These are phyloP conservation scores for Pygocentrus nattereri DNA, from an alignment of 2,797 vertebrate species.

Conservation along the genomic window DNA sequence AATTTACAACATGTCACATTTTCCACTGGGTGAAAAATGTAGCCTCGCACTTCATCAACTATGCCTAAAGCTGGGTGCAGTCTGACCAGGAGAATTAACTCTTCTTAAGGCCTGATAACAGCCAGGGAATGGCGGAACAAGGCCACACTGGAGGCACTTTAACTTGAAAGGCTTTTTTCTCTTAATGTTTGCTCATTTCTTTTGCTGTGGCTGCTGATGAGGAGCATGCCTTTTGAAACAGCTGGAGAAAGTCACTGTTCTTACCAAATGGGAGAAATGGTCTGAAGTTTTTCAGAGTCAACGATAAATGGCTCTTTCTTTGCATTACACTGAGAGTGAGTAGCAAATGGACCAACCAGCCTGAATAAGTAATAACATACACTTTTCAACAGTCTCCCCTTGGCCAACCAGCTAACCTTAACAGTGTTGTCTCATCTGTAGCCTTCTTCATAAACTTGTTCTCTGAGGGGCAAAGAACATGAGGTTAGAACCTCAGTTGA, in stretches of 20 bases:
- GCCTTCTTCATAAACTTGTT: not conserved
- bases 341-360: slow-evolving; percentile 48
- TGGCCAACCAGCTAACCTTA: not conserved
- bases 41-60: slow-evolving; percentile 50
- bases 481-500: slow-evolving; percentile 42
- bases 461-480: not conserved
- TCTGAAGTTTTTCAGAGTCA: slow-evolving; percentile 47
- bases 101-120: slow-evolving; percentile 54
- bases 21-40: slow-evolving; percentile 49
- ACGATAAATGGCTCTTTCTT: slow-evolving; percentile 28
- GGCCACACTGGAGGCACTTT: slow-evolving; percentile 37
- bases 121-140: slow-evolving; percentile 50
- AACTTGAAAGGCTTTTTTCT: slow-evolving; percentile 62
- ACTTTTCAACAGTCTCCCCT: slow-evolving; percentile 49
- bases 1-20: slow-evolving; percentile 55
- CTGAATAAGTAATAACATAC: slow-evolving; percentile 49
- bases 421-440: not conserved
- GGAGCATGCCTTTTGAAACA: slow-evolving; percentile 66
- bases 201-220: slow-evolving; percentile 61
- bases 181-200: slow-evolving; percentile 44
- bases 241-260: slow-evolving; percentile 63
- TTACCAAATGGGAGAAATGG: slow-evolving; percentile 37
- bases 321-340: slow-evolving; percentile 41
- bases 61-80: slow-evolving; percentile 41
- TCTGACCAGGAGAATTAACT: slow-evolving; percentile 61